Evolutionary conservation across 1,140 invertebrate species (phyloP), one percentile per base, ranked within the genome.

Genomic region (Drosophila arawakana): DNA sequence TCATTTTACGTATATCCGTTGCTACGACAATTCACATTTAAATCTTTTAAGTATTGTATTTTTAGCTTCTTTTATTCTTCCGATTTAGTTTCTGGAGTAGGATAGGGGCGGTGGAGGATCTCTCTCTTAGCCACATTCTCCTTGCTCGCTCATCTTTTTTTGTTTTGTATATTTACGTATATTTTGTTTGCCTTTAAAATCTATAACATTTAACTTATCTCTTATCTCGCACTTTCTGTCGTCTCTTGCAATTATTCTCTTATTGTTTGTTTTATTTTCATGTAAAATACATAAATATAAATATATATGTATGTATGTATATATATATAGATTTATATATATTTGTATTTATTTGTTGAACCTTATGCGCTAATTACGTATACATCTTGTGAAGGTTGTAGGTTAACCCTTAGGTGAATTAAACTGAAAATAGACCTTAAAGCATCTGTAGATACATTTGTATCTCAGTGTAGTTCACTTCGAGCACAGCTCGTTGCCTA

Each of bases 131-230:
- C 79, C 80, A 78, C 73, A 60, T 61, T n/a, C 47, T 44, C 76
- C 67, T 54, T 62, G n/a, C 37, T 41, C 34, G 10, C n/a, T 49
- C 58, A 41, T 68, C 49, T 46, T 30, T 30, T 30, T 30, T 30
- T 30, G 4, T 5, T 30, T 50, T 76, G 49, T 84, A 80, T 74
- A 70, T 74, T 88, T 82, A 89, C 80, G 84, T 89, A 83, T 89
- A 59, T 76, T 78, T 63, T 66, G 25, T 50, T 70, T 73, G 66
- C 79, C 30, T 78, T 80, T 85, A 90, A 90, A 90, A 85, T 79
- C 85, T 90, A 90, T 90, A 90, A 89, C 84, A 90, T 89, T 89
- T 90, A 81, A 89, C 85, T 89, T 89, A 90, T 62, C 49, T 71
- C 57, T 67, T 89, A 89, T 78, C 78, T 63, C 21, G 30, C 80